Evolutionary conservation across 2,113 vertebrate species (phyloP).

Genomic region (Loxodonta africana): DNA sequence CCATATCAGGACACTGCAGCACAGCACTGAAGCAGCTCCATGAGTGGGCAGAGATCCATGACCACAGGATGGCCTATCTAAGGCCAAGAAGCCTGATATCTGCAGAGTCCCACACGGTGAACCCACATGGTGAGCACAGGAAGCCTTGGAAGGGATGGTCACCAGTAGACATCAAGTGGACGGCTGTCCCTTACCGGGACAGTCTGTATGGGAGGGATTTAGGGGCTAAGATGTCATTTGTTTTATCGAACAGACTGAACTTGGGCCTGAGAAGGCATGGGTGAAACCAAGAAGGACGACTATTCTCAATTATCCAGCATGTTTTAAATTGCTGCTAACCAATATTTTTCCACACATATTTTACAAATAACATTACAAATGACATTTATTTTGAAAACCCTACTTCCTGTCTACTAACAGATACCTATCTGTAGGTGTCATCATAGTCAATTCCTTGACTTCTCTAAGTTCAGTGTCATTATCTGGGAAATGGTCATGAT

Average conservation of each 20-base stretch:
- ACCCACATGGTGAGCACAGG: background rate
- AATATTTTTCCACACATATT: background rate
- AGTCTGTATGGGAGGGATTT: background rate
- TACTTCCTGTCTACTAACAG: background rate
- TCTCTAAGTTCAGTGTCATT: background rate
- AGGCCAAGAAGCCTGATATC: background rate
- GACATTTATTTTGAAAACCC: background rate
- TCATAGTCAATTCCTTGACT: background rate
- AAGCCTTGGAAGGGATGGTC: background rate
- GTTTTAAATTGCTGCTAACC: background rate
- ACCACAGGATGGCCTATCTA: background rate
- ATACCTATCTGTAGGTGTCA: background rate
- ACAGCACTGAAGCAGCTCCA: background rate
- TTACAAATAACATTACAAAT: constrained; percentile 16
- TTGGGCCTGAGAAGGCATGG: background rate
- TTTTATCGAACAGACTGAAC: background rate
- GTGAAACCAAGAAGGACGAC: background rate
- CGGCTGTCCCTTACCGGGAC: too few relatives aligned
- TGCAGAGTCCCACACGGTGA: background rate
- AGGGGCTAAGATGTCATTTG: background rate
- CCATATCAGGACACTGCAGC: background rate
- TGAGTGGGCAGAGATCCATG: background rate
- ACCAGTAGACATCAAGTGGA: background rate
- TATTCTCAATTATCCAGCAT: background rate
- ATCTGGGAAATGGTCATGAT: constrained; percentile 4